Evolutionary conservation across 2,113 vertebrate genomes (phyloP).

Genomic region (Pyxicephalus adspersus): DNA sequence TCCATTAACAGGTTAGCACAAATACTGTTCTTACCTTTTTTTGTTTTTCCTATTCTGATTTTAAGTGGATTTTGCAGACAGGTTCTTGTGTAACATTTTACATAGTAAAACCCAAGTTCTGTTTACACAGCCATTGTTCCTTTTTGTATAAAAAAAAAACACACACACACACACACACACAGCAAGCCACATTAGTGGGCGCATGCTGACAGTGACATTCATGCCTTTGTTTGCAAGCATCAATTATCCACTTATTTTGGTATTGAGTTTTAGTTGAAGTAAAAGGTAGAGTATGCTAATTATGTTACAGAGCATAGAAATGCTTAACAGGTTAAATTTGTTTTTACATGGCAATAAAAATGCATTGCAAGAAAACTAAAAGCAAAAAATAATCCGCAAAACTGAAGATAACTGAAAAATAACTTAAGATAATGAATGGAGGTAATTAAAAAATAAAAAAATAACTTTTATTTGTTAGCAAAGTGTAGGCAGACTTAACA

Average conservation of each 20-base stretch:
- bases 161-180: no score
- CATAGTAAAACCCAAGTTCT: no score
- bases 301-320: not conserved
- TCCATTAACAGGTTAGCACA: no score
- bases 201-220: not conserved
- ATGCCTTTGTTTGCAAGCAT: constrained; percentile 8
- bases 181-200: not conserved
- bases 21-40: no score
- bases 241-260: constrained; percentile 28
- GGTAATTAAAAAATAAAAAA: no score
- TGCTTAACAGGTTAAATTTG: not conserved
- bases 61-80: no score
- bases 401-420: not conserved
- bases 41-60: no score
- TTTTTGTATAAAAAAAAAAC: no score
- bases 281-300: constrained; percentile 4
- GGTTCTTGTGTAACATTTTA: no score
- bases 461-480: no score
- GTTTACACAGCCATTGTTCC: constrained; percentile 14
- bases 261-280: constrained; percentile 25
- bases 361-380: not conserved
- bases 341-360: not conserved
- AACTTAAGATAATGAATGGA: no score
- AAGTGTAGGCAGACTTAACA: no score
- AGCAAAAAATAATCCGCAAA: not conserved